Percentiles rank a stretch among this genome's conserved stretches.
These are phyloP conservation scores for Watsonalla binaria DNA, from an alignment of 2,888 invertebrate genomes.

Conservation along the genomic window DNA sequence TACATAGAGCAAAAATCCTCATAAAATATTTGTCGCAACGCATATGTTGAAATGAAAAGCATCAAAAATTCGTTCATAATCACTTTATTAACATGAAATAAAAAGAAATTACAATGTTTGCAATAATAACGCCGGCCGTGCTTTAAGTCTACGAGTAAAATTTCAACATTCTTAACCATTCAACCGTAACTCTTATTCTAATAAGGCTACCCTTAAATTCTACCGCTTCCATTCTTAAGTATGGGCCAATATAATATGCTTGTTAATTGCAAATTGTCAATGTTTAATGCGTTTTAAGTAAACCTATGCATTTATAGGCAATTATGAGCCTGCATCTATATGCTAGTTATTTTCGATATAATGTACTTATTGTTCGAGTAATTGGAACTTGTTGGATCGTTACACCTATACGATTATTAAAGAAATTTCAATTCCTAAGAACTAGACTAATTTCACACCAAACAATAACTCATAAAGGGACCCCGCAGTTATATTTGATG, in stretches of 20 bases:
- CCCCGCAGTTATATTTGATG: not conserved
- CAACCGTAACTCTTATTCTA: conserved; percentile 67
- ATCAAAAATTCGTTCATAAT: conserved; percentile 40
- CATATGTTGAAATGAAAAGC: conserved; percentile 20
- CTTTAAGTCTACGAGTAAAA: conserved; percentile 65
- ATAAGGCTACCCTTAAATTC: conserved; percentile 76
- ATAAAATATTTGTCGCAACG: not conserved
- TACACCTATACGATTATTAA: not conserved
- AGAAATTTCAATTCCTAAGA: not conserved
- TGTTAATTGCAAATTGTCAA: conserved; percentile 40
- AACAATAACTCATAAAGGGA: not conserved
- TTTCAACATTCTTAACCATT: conserved; percentile 54
- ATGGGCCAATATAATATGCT: conserved; percentile 42
- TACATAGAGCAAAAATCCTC: too few species aligned
- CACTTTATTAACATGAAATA: conserved; percentile 71
- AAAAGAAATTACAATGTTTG: conserved; percentile 65
- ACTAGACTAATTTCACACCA: not conserved
- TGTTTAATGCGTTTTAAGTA: not conserved
- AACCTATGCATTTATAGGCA: not conserved
- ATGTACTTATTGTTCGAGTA: not conserved
- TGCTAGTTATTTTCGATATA: not conserved
- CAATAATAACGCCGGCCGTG: conserved; percentile 71
- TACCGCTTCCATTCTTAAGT: conserved; percentile 51
- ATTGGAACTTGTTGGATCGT: not conserved
- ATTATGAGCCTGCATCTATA: not conserved